Base-by-base conservation (phyloP, 2,888 invertebrate genomes). In the Shargacucullia verbasci region DNA sequence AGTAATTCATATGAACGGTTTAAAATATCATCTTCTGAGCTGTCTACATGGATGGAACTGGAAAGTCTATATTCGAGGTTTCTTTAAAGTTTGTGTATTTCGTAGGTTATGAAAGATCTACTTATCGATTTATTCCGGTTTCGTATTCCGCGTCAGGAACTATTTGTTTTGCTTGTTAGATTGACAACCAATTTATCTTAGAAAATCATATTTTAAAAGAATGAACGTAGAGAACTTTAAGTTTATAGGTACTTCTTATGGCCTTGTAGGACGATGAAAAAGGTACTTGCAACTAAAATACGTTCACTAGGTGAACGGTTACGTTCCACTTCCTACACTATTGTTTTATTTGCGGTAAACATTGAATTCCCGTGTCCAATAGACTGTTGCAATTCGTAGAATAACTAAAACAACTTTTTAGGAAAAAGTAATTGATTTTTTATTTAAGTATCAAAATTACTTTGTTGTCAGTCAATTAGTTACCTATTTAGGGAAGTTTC, bases 311-410 rank as follows among this genome's bases (percentile, higher is more conserved):
- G 67, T 59, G 55, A 67, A 59, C 37, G 57, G 62, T 59, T 70
- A 59, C 71, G 54, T 71, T 67, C 59, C 27, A 71, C 49, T 67
- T 64, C 35, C 54, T 68, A 62, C 52, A 39, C 53, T 52, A 64
- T 73, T 70, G 59, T 73, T 59, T 59, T 60, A 67, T 64, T 70
- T 59, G 50, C 48, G 53, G 56, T 56, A 48, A 66, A 70, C 48
- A 62, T 59, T 61, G 33, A 57, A 61, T 59, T 67, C 56, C 44
- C 49, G 38, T 58, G 54, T 27, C 52, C 45, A 49, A 39, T 41
- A 56, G 52, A 60, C 48, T 53, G 55, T 66, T 59, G 35, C 57
- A 15, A 25, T 55, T 58, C 45, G 10, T 34, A 40, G 50, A 57
- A 62, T 46, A 15, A 40, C 15, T 48, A 53, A 38, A 41, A 45